Conservation (phyloP, 1,140 invertebrate species). For the Harpegnathos saltator region DNA sequence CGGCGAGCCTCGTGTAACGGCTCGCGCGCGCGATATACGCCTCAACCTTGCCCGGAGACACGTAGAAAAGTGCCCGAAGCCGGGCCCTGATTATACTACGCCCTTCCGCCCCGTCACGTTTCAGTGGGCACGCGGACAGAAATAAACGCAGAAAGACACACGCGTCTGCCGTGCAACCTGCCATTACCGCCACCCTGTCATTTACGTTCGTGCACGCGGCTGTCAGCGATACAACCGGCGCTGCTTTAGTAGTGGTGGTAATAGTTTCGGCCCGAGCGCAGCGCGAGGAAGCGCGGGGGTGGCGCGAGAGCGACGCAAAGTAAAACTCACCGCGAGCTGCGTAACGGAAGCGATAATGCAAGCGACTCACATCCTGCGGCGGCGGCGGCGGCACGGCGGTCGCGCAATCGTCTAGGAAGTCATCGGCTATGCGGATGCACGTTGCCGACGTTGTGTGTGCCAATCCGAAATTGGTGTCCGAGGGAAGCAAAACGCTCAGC, state of each 20-base stretch:
- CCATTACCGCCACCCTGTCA: constrained; percentile 25
- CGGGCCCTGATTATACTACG: constrained; percentile 12
- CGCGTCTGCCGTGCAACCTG: neutral
- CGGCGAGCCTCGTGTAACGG: neutral
- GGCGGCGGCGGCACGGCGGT: constrained; percentile 60
- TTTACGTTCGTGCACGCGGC: constrained; percentile 11
- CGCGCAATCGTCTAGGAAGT: constrained; percentile 79
- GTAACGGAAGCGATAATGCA: constrained; percentile 79
- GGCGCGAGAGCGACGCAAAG: neutral
- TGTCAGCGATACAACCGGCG: neutral
- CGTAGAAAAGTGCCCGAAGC: constrained; percentile 12
- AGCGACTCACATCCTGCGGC: constrained; percentile 70
- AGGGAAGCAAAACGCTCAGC: constrained; percentile 38
- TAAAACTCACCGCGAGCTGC: constrained; percentile 37
- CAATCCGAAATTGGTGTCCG: constrained; percentile 47
- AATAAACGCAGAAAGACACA: constrained; percentile 44
- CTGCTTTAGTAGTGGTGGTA: no score
- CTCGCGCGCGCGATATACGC: neutral
- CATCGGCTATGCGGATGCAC: constrained; percentile 68
- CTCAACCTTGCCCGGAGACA: constrained; percentile 12
- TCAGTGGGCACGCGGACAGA: neutral
- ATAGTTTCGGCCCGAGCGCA: neutral
- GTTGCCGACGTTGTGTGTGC: constrained; percentile 22
- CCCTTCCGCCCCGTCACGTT: constrained; percentile 44
- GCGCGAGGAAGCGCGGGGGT: neutral